Percentiles rank a stretch among this genome's conserved stretches.
phyloP scores from a whole-genome alignment of 2,888 invertebrate genomes.

The Nephrotoma guestfalica region DNA sequence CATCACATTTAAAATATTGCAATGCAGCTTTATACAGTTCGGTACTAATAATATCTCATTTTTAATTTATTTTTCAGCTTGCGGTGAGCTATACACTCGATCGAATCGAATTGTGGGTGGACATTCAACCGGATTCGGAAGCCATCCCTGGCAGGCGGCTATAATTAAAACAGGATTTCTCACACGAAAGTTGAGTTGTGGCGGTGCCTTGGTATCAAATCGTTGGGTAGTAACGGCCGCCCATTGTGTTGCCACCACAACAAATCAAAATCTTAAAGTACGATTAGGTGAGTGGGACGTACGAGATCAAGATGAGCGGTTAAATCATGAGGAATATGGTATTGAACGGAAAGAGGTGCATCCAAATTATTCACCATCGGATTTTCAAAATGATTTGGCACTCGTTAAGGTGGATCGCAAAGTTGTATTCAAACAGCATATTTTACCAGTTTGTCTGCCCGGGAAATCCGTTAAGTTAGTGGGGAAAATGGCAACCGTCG shows the following conservation, averaged over 20 bases:
- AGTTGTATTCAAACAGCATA: constrained; percentile 82
- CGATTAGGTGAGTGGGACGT: constrained; percentile 90
- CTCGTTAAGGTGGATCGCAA: constrained; percentile 64
- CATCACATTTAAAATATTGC: not conserved
- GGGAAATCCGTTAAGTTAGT: constrained; percentile 60
- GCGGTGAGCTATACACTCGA: constrained; percentile 75
- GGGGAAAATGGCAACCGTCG: constrained; percentile 81
- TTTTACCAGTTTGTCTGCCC: constrained; percentile 82
- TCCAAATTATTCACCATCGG: constrained; percentile 77
- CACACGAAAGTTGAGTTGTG: constrained; percentile 80
- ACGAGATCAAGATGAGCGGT: constrained; percentile 63
- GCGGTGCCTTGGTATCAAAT: constrained; percentile 77
- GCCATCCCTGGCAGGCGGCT: constrained; percentile 90
- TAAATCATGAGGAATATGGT: constrained; percentile 73
- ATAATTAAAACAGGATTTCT: constrained; percentile 83
- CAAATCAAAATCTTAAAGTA: constrained; percentile 76
- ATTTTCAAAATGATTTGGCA: constrained; percentile 84
- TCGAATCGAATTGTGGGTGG: constrained; percentile 87
- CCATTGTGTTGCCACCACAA: constrained; percentile 80
- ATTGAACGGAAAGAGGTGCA: constrained; percentile 86
- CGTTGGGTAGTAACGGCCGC: constrained; percentile 89
- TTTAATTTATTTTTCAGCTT: constrained; percentile 46
- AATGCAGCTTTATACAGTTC: not conserved
- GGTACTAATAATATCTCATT: not conserved
- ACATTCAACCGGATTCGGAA: constrained; percentile 77